Evolutionary conservation across 2,888 invertebrate genomes (phyloP).

Genomic region (Drosophila heteroneura): DNA sequence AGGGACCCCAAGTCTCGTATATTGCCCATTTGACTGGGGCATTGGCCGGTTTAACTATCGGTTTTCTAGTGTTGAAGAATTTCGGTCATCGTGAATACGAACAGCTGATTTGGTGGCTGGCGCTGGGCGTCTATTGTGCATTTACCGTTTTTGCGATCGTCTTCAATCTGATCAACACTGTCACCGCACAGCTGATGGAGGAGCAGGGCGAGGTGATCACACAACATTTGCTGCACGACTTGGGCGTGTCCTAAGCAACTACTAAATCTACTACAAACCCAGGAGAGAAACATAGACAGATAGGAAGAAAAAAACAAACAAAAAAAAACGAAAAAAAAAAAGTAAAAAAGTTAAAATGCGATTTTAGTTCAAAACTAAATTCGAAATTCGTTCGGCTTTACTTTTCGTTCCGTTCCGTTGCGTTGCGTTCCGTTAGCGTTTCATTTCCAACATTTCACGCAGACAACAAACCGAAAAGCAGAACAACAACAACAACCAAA

Average conservation of each 20-base stretch:
- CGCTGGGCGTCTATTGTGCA: constrained; percentile 96
- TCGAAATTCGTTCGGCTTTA: constrained; percentile 68
- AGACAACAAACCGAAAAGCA: constrained; percentile 29
- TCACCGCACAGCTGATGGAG: constrained; percentile 85
- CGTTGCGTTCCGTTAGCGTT: constrained; percentile 59
- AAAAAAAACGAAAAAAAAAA: constrained; percentile 13
- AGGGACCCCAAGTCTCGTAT: constrained; percentile 93
- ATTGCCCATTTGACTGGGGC: constrained; percentile 98
- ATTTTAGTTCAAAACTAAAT: constrained; percentile 76
- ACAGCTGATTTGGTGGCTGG: constrained; percentile 98
- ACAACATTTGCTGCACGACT: constrained; percentile 85
- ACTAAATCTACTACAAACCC: constrained; percentile 13
- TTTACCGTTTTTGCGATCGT: constrained; percentile 97
- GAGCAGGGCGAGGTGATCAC: constrained; percentile 85
- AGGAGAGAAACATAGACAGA: constrained; percentile 53
- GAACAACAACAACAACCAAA: constrained; percentile 26
- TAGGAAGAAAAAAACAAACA: constrained; percentile 24
- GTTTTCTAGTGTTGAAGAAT: constrained; percentile 96
- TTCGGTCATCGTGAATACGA: constrained; percentile 97
- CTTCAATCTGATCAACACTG: constrained; percentile 91
- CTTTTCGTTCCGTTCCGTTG: constrained; percentile 65
- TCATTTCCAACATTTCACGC: constrained; percentile 63
- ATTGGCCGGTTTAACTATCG: constrained; percentile 96
- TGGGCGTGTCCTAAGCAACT: constrained; percentile 84
- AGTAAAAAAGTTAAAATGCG: constrained; percentile 37